Percentiles rank a stretch among this genome's conserved stretches.
These are phyloP conservation scores for Phalloptychus januarius DNA, from an alignment of 2,797 vertebrate species.

Conservation along the genomic window DNA sequence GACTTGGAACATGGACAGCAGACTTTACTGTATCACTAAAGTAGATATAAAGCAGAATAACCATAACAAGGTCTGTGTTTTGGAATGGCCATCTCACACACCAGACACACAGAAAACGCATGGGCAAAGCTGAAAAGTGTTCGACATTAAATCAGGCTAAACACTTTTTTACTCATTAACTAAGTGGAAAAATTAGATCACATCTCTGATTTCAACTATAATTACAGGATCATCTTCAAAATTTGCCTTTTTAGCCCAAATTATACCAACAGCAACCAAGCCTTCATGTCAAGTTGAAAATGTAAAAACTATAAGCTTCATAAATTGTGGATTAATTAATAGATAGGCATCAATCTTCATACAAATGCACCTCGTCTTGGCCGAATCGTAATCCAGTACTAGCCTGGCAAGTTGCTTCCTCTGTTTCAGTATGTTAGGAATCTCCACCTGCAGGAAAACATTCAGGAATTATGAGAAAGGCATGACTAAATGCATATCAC, in stretches of 20 bases:
- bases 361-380: slow-evolving; percentile 85
- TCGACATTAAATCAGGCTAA: not conserved
- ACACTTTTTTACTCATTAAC: not conserved
- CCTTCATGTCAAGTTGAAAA: not conserved
- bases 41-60: not conserved
- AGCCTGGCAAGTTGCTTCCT: slow-evolving; percentile 93
- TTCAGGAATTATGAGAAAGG: not conserved
- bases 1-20: not conserved
- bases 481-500: not conserved
- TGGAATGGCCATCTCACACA: not conserved
- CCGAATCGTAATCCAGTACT: slow-evolving; percentile 96
- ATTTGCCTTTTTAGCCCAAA: not conserved
- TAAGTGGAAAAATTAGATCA: not conserved
- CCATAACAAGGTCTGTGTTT: not conserved
- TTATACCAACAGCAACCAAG: not conserved
- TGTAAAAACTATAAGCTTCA: not conserved
- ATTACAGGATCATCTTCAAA: not conserved
- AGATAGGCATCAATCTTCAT: not conserved
- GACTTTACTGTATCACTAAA: not conserved
- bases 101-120: not conserved
- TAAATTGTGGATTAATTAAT: not conserved
- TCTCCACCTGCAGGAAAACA: slow-evolving; percentile 84
- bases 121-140: not conserved
- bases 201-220: not conserved
- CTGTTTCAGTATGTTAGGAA: slow-evolving; percentile 96